These are phyloP conservation scores for Lycopodina hypogea DNA, from an alignment of 37 sponge, comb jelly and placozoan species.

Conservation along the genomic window DNA sequence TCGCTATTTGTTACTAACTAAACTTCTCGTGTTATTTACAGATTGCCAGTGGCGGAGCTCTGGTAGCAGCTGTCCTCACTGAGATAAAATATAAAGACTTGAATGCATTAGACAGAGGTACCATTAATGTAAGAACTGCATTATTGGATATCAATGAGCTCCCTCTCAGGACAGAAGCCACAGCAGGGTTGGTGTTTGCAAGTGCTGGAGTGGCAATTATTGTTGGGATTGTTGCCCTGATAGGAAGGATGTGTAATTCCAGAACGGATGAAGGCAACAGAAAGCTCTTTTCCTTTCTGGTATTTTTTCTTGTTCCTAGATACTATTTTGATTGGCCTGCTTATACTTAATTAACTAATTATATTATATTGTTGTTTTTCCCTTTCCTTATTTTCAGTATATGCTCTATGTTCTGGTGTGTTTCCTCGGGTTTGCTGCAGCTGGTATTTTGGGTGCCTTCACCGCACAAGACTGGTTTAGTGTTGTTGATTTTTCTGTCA, in stretches of 20 bases:
- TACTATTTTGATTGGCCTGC: neutral
- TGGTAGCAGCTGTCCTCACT: neutral
- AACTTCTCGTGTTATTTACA: neutral
- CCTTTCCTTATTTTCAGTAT: neutral
- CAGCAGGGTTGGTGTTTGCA: conserved; percentile 1
- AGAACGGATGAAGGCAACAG: neutral
- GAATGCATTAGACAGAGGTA: no score
- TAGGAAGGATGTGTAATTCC: neutral
- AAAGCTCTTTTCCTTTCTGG: neutral
- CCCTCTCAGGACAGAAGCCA: neutral
- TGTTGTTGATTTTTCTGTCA: neutral
- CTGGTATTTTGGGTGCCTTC: conserved; percentile 1
- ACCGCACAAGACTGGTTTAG: neutral
- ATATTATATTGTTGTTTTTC: neutral
- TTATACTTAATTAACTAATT: neutral
- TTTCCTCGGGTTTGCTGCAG: conserved; percentile 1
- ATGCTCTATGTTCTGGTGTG: neutral
- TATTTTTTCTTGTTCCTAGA: neutral
- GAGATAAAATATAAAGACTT: neutral
- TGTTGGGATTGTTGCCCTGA: neutral
- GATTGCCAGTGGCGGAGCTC: neutral
- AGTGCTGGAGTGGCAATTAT: neutral
- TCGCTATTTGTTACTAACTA: no score
- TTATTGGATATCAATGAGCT: neutral
- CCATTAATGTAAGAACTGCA: no score